Evolutionary conservation across 2,113 vertebrate species (phyloP), one percentile per base, ranked within the genome.

Genomic region (Ciconia maguari): DNA sequence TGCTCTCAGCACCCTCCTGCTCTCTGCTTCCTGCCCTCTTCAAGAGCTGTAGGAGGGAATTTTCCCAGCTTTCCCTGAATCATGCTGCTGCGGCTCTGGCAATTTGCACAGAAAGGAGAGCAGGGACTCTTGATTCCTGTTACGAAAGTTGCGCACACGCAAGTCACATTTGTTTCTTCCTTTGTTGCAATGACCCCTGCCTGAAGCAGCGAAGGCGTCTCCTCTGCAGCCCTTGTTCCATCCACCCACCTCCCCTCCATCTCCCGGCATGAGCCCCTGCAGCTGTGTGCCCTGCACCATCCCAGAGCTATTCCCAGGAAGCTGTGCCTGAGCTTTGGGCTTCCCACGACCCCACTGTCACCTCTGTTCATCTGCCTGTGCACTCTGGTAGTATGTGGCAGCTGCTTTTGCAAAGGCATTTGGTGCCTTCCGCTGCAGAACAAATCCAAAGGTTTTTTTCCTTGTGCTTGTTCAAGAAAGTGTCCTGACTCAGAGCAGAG

Each of bases 111-210:
- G 82, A 25, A 54, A 32, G 20, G 26, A 74, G 49, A 87, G 25
- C 42, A 26, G 30, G 17, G 66, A n/a, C 38, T 64, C 29, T 10
- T 29, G 36, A 42, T 57, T 54, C 29, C 75, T 26, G 3, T 64
- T 51, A 19, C 0, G 0, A 75, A 75, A 36, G 68, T 4, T 34
- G 54, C 48, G 36, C 15, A 11, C 0, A 1, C 16, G 9, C 22
- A 54, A 21, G 41, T 65, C 34, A 13, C 9, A 3, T 65, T 70
- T 44, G 11, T 71, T 42, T 44, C 27, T 29, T 86, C 26, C 13
- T 19, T 41, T 48, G 16, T 34, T 52, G 44, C 44, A 48, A 3
- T 29, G 57, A 42, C 38, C 16, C 16, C 51, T 41, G 49, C 32
- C 66, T n/a, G 29, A 72, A 79, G 25, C 51, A 44, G 54, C 1